Conservation (phyloP, 2,888 invertebrate species). For the Sminthurides aquaticus region DNA sequence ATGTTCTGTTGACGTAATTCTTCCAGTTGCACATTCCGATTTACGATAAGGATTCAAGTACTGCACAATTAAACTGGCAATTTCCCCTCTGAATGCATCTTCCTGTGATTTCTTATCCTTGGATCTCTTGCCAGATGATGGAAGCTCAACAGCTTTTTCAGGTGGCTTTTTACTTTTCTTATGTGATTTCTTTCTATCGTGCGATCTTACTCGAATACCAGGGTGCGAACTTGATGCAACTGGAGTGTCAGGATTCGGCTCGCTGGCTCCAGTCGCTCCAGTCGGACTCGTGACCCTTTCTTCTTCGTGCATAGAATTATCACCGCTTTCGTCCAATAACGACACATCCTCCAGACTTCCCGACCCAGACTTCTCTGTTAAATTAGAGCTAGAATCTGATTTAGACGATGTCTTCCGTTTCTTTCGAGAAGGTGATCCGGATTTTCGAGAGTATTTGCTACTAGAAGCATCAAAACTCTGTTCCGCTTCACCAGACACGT, state of each 20-base stretch:
- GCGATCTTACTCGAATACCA: not conserved
- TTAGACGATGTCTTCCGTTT: not conserved
- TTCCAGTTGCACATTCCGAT: constrained; percentile 71
- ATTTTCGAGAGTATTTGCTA: not conserved
- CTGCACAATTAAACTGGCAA: constrained; percentile 68
- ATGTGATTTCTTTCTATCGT: constrained; percentile 17
- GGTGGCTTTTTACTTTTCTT: constrained; percentile 23
- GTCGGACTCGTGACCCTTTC: not conserved
- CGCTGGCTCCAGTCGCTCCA: constrained; percentile 8
- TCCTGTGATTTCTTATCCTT: constrained; percentile 31
- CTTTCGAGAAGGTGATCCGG: constrained; percentile 10
- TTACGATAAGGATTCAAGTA: constrained; percentile 82
- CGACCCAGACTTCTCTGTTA: too few relatives aligned
- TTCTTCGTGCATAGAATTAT: not conserved
- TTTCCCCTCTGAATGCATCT: constrained; percentile 70
- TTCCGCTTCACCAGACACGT: not conserved
- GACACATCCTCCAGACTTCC: too few relatives aligned
- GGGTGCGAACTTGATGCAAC: not conserved
- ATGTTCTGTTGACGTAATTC: constrained; percentile 81
- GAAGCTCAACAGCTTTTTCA: constrained; percentile 4
- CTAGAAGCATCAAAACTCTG: not conserved
- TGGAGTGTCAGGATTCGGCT: not conserved
- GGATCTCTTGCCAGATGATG: not conserved
- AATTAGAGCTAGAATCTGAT: not conserved
- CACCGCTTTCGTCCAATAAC: too few relatives aligned